Evolutionary conservation across 2,113 vertebrate species (phyloP).

Genomic region (Silurus asotus): DNA sequence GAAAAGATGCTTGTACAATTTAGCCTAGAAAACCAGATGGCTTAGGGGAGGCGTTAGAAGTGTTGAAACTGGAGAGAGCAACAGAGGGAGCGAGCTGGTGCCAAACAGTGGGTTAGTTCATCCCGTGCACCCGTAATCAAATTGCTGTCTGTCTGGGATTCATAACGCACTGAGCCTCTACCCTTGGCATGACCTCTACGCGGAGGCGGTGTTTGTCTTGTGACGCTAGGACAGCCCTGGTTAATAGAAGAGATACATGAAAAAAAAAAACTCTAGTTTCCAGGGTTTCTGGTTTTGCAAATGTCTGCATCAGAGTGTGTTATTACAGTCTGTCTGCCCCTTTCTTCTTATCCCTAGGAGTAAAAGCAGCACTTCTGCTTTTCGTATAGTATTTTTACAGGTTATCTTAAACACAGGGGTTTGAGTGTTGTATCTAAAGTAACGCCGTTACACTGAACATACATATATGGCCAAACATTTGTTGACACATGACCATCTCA

Average conservation of each 20-base stretch:
- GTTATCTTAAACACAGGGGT: not conserved
- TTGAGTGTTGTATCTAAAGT: not conserved
- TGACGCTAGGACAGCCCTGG: not conserved
- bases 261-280: not conserved
- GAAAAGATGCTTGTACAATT: not conserved
- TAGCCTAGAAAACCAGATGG: constrained; percentile 5
- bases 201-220: not conserved
- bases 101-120: constrained; percentile 9
- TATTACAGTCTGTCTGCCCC: not conserved
- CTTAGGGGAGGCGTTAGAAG: not conserved
- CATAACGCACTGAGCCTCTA: constrained; percentile 10
- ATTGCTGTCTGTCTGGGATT: constrained; percentile 8
- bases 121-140: constrained; percentile 19
- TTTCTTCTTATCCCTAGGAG: not conserved
- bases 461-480: not conserved
- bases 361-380: not conserved
- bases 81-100: not conserved
- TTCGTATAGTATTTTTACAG: not conserved
- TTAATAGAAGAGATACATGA: not conserved
- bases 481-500: not conserved
- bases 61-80: not conserved
- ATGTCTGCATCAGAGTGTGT: not conserved
- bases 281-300: not conserved
- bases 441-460: not conserved
- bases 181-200: constrained; percentile 17